Conservation (phyloP, 1,140 invertebrate genomes). For the Gryon sp. region DNA sequence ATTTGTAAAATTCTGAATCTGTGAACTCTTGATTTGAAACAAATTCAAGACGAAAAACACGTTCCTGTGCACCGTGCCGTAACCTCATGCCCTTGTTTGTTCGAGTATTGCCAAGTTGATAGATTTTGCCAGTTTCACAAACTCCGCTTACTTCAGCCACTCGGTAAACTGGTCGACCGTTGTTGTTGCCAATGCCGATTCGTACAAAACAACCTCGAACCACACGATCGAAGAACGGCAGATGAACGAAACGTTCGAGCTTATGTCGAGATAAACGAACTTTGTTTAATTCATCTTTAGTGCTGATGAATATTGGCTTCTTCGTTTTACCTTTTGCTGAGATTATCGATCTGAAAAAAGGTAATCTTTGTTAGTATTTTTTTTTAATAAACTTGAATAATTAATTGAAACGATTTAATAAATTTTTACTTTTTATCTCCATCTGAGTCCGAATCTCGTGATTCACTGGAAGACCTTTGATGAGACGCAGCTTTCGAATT, state of each 20-base stretch:
- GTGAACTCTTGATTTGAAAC: conserved; percentile 98
- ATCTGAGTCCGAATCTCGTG: conserved; percentile 81
- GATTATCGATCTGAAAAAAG: conserved; percentile 75
- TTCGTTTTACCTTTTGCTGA: conserved; percentile 78
- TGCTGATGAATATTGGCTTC: conserved; percentile 84
- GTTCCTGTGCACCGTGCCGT: conserved; percentile 92
- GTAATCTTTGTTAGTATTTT: no score
- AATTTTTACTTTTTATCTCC: conserved; percentile 79
- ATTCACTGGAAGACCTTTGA: conserved; percentile 80
- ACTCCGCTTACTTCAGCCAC: conserved; percentile 97
- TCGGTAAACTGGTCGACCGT: conserved; percentile 93
- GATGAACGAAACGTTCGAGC: conserved; percentile 96
- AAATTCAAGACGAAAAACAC: conserved; percentile 97
- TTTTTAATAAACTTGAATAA: no score
- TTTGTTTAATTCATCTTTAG: conserved; percentile 91
- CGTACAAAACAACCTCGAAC: conserved; percentile 96
- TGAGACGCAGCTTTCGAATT: conserved; percentile 74
- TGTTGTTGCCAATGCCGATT: conserved; percentile 96
- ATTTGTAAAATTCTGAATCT: conserved; percentile 95
- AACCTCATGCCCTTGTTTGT: conserved; percentile 93
- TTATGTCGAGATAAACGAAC: conserved; percentile 94
- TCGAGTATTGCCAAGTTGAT: conserved; percentile 92
- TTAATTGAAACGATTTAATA: no score
- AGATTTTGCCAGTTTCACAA: conserved; percentile 97
- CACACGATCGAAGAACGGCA: conserved; percentile 95